A percentile compares a stretch with the other conserved stretches of the same genome.
Conservation (phyloP, 2,113 vertebrate species). For the Gadus macrocephalus region DNA sequence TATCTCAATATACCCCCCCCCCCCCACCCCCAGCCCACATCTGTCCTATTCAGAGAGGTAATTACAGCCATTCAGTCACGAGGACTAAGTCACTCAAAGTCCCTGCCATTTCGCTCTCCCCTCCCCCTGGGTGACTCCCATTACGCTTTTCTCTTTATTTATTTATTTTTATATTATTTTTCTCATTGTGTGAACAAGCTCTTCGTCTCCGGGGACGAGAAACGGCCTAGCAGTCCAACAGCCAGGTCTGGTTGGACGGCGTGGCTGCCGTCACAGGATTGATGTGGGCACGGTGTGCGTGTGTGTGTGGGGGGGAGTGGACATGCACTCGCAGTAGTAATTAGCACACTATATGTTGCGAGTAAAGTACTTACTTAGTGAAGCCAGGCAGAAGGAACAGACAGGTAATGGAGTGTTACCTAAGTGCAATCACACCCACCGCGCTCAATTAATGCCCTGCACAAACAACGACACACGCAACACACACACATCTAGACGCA, state of each 20-base stretch:
- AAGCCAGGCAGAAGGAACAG: conserved; percentile 54
- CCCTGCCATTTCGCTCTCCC: conserved; percentile 23
- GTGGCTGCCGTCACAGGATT: background rate
- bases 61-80: conserved; percentile 54
- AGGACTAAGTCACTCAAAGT: conserved; percentile 44
- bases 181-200: conserved; percentile 55
- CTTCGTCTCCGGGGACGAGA: conserved; percentile 38
- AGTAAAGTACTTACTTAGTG: conserved; percentile 52
- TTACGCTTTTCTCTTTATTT: conserved; percentile 7
- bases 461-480: too few relatives aligned
- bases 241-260: conserved; percentile 12
- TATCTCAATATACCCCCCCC: conserved; percentile 28
- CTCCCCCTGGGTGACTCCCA: conserved; percentile 33
- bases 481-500: too few relatives aligned
- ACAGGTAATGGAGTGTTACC: conserved; percentile 57
- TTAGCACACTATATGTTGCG: conserved; percentile 61
- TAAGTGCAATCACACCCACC: conserved; percentile 39
- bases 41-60: conserved; percentile 26
- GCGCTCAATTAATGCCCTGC: conserved; percentile 42
- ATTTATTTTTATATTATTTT: background rate
- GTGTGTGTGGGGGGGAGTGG: conserved; percentile 38
- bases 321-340: conserved; percentile 62
- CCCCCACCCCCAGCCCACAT: background rate
- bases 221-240: conserved; percentile 11
- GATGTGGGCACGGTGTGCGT: conserved; percentile 34